Evolutionary conservation across 2,888 invertebrate species (phyloP).

Genomic region (Eilema depressum): DNA sequence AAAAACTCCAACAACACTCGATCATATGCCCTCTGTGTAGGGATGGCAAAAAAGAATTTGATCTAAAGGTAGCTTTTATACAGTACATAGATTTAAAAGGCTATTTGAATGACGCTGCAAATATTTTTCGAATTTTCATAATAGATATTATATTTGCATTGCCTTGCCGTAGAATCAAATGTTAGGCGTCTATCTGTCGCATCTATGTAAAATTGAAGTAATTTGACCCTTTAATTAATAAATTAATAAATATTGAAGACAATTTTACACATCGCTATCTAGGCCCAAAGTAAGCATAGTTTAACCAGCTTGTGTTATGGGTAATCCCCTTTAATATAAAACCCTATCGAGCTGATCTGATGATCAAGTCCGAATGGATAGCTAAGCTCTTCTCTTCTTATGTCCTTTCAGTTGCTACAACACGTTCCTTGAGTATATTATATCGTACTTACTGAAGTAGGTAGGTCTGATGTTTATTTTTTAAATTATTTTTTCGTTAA

Average conservation of each 20-base stretch:
- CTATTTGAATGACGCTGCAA: neutral
- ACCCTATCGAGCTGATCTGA: too few relatives aligned
- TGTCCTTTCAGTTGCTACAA: neutral
- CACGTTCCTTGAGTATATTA: too few relatives aligned
- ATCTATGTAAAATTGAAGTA: too few relatives aligned
- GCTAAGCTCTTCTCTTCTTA: neutral
- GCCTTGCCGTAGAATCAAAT: neutral
- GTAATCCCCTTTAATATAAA: too few relatives aligned
- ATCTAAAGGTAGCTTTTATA: neutral
- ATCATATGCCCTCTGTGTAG: constrained; percentile 74
- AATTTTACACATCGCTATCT: too few relatives aligned
- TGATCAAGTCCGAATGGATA: too few relatives aligned
- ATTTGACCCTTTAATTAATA: too few relatives aligned
- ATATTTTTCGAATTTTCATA: neutral
- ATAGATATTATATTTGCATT: neutral
- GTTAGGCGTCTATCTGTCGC: too few relatives aligned
- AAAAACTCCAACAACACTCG: constrained; percentile 83
- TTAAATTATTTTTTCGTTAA: neutral
- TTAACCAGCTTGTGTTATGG: too few relatives aligned
- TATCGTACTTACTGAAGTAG: neutral
- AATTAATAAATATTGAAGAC: too few relatives aligned
- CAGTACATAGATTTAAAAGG: too few relatives aligned
- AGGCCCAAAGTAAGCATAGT: too few relatives aligned
- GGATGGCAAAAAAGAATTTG: constrained; percentile 57
- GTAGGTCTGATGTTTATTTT: neutral